Base-by-base conservation (phyloP, 2,888 invertebrate genomes). In the Cordilura impudica region DNA sequence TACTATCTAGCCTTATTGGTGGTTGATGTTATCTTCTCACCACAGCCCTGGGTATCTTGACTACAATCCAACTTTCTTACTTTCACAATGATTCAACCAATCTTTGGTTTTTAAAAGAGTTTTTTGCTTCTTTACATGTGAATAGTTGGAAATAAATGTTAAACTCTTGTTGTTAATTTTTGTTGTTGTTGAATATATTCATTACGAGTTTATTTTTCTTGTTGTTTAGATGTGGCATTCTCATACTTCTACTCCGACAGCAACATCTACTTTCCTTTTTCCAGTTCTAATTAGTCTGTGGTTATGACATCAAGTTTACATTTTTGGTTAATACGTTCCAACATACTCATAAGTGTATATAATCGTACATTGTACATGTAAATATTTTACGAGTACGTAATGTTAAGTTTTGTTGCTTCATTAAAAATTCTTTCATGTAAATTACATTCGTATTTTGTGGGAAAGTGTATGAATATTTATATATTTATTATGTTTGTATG, bases 281-380 rank as follows among this genome's bases (percentile, higher is more conserved):
- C 31, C 14, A 73, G 49, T 56, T 73, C 49, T 73, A 74, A 66
- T 74, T 74, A 60, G 45, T 74, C 60, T 74, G 74, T 74, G 67
- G 74, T 74, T 74, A 53, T 74, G 45, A 61, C 67, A 67, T 61
- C 18, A 67, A 54, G 60, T 73, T 73, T 58, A 74, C 47, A 67
- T 67, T 67, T 60, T 67, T 58, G 19, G 49, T 14, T 54, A 31
- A 60, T 29, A 29, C 29, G 10, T 10, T 29, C 29, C 6, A 29
- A 29, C 6, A 8, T 2, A 29, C 10, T n/a, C n/a, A n/a, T n/a
- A n/a, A n/a, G n/a, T n/a, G n/a, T n/a, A n/a, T n/a, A n/a, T n/a
- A n/a, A n/a, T n/a, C n/a, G n/a, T n/a, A n/a, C 6, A 4, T 26
- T 54, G 10, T 54, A 60, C 43, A 26, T n/a, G 39, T 66, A 26